phyloP scores from a whole-genome alignment of 2,888 invertebrate species.

The Cantharis rufa region DNA sequence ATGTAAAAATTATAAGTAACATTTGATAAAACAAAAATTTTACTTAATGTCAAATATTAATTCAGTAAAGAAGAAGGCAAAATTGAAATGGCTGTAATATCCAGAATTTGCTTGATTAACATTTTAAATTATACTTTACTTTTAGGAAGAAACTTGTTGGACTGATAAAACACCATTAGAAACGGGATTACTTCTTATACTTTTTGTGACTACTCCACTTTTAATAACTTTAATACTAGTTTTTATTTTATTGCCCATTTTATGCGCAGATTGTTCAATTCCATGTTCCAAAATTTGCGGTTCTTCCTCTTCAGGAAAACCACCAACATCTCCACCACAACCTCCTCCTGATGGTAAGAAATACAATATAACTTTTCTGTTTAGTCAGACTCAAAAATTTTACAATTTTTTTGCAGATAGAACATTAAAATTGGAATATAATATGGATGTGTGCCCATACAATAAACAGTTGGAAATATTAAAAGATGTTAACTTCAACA shows the following conservation, averaged over 20 bases:
- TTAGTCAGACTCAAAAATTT: too few relatives aligned
- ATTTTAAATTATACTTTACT: not conserved
- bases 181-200: conserved; percentile 15
- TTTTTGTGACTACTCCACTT: conserved; percentile 10
- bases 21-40: not conserved
- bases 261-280: not conserved
- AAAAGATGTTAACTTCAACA: not conserved
- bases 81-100: not conserved
- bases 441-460: not conserved
- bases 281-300: not conserved
- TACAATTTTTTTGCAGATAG: not conserved
- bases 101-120: not conserved
- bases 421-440: not conserved
- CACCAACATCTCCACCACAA: not conserved
- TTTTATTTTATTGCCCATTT: not conserved
- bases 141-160: conserved; percentile 17
- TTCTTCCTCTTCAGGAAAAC: not conserved
- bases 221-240: not conserved
- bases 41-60: not conserved
- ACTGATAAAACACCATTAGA: conserved; percentile 12
- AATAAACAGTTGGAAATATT: not conserved
- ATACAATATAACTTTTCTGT: too few relatives aligned
- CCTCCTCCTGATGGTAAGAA: not conserved
- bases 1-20: too few relatives aligned
- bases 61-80: not conserved